Percentiles rank a stretch among this genome's conserved stretches.
These are phyloP conservation scores for Gracilinanus agilis DNA, from an alignment of 2,113 vertebrate species.

Conservation along the genomic window DNA sequence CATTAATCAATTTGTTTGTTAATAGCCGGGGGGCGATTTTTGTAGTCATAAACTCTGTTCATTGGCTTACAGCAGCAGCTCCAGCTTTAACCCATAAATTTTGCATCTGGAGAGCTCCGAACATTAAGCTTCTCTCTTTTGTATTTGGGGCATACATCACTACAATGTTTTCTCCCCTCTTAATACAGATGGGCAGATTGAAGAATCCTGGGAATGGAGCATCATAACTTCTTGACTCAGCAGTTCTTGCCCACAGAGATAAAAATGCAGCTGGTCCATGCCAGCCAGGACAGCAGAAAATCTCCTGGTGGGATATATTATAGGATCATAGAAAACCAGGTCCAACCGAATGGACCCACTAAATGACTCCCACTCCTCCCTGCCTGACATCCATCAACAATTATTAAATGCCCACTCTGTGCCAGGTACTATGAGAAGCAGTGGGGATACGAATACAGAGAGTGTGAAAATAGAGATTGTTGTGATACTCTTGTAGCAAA, in stretches of 20 bases:
- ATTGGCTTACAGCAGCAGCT: slow-evolving; percentile 20
- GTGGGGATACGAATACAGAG: neutral
- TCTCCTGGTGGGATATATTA: neutral
- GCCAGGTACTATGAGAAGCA: neutral
- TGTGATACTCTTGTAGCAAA: neutral
- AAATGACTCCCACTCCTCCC: neutral
- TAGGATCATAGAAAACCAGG: neutral
- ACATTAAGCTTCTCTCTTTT: slow-evolving; percentile 28
- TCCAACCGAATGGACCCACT: neutral
- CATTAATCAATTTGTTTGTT: slow-evolving; percentile 58
- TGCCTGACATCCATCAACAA: neutral
- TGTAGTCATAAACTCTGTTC: slow-evolving; percentile 39
- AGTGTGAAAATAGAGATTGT: neutral
- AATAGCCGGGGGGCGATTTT: slow-evolving; percentile 52
- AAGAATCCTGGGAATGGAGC: neutral
- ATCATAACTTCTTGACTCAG: slow-evolving; percentile 45
- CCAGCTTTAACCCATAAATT: slow-evolving; percentile 55
- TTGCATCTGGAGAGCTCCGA: slow-evolving; percentile 44
- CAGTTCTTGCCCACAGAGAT: slow-evolving; percentile 40
- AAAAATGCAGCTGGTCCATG: slow-evolving; percentile 2
- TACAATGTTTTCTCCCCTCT: accelerated
- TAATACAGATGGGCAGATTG: accelerated
- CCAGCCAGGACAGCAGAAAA: neutral
- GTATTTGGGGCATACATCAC: neutral
- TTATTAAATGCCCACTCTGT: neutral